phyloP scores from a whole-genome alignment of 1,140 invertebrate species.

The Leptestheria dahalacensis region DNA sequence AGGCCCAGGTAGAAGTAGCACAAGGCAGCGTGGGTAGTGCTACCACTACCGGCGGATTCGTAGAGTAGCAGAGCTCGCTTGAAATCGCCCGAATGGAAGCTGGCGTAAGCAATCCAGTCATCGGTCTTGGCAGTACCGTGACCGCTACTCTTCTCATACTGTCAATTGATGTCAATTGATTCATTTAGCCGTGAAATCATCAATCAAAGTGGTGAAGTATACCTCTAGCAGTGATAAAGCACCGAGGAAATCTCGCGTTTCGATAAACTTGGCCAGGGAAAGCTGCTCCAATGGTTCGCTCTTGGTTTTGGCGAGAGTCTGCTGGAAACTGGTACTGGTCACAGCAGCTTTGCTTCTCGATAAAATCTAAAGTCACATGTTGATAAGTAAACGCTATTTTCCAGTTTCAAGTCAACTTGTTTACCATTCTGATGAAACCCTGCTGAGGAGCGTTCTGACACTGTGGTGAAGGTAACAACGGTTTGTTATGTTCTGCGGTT shows the following conservation, averaged over 20 bases:
- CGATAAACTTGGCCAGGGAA: not conserved
- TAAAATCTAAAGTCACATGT: not conserved
- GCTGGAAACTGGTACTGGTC: not conserved
- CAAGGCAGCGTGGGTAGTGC: conserved; percentile 41
- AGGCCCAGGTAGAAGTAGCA: conserved; percentile 90
- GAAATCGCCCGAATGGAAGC: conserved; percentile 90
- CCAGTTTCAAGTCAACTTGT: not conserved
- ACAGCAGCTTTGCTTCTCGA: conserved; percentile 2
- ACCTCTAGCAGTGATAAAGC: conserved; percentile 86
- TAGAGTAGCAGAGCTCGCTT: conserved; percentile 66
- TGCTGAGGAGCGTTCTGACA: too few species aligned
- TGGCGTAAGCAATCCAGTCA: conserved; percentile 84
- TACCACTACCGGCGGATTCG: conserved; percentile 29
- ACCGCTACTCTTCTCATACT: conserved; percentile 38
- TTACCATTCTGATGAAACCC: not conserved
- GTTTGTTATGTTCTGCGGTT: too few species aligned
- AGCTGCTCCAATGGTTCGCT: conserved; percentile 18
- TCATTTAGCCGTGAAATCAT: not conserved
- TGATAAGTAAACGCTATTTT: not conserved
- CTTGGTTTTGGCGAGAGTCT: conserved; percentile 23
- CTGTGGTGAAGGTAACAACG: too few species aligned
- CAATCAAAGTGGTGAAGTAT: conserved; percentile 11
- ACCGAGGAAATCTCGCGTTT: conserved; percentile 64
- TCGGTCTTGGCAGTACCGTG: conserved; percentile 46
- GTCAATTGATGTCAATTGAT: not conserved